Percentiles rank a stretch among this genome's conserved stretches.
phyloP scores from a whole-genome alignment of 2,113 vertebrate genomes.

The Cervus canadensis region DNA sequence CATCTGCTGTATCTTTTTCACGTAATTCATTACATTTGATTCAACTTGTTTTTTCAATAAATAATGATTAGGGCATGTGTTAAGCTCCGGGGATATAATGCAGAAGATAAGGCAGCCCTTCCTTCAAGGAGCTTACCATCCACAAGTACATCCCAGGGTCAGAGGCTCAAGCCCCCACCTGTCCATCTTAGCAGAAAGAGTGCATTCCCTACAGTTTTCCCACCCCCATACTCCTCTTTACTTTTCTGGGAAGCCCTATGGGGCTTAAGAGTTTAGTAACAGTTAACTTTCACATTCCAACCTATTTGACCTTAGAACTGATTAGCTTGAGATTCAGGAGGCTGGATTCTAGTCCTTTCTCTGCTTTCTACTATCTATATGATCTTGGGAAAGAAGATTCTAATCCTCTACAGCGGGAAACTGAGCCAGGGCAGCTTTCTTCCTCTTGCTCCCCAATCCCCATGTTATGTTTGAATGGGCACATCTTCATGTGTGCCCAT shows the following conservation, averaged over 20 bases:
- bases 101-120: not conserved
- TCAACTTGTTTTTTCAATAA: not conserved
- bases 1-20: constrained; percentile 31
- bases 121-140: not conserved
- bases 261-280: not conserved
- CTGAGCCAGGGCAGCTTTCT: not conserved
- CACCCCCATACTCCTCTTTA: not conserved
- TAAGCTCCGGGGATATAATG: rapidly evolving
- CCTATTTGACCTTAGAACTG: not conserved
- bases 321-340: not conserved
- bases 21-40: constrained; percentile 1
- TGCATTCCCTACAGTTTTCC: not conserved
- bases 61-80: not conserved
- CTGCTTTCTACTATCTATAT: not conserved
- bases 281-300: not conserved
- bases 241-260: not conserved
- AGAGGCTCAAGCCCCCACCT: rapidly evolving
- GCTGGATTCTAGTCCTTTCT: not conserved
- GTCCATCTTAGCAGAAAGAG: not conserved
- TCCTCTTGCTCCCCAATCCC: not conserved
- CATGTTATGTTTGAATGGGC: not conserved
- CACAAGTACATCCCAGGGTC: not conserved
- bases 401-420: not conserved
- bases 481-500: not conserved
- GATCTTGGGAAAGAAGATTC: not conserved